Evolutionary conservation across 2,113 vertebrate species (phyloP).

Genomic region (Sylvia atricapilla): DNA sequence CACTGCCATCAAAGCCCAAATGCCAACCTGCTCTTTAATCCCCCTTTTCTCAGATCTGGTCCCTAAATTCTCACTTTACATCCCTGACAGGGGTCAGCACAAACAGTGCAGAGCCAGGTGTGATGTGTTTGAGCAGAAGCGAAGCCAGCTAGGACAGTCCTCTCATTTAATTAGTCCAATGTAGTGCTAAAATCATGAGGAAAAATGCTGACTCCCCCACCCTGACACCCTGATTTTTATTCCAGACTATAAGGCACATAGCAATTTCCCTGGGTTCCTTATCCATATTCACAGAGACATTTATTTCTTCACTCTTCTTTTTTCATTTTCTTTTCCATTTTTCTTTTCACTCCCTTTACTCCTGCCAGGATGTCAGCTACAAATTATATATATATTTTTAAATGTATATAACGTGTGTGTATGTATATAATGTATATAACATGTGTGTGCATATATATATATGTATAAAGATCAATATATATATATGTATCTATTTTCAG

Average conservation of each 20-base stretch:
- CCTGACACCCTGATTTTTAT: background rate
- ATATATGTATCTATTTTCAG: background rate
- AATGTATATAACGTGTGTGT: background rate
- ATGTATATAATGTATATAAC: background rate
- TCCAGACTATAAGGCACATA: background rate
- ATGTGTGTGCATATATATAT: accelerated
- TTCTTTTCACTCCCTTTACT: background rate
- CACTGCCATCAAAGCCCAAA: background rate
- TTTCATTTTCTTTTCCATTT: background rate
- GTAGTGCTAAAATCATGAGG: background rate
- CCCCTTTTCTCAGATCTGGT: background rate
- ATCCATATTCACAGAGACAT: background rate
- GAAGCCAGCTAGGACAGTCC: background rate
- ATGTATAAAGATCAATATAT: background rate
- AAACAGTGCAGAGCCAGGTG: constrained; percentile 6
- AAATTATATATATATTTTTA: background rate
- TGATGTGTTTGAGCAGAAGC: background rate
- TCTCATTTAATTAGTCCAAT: background rate
- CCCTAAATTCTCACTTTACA: constrained; percentile 37
- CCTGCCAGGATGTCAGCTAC: background rate
- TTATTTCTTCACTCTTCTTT: background rate
- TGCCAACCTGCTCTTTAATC: background rate
- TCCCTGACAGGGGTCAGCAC: background rate
- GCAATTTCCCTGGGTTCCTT: background rate
- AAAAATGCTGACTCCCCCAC: background rate